A percentile compares a stretch with the other conserved stretches of the same genome.
These are phyloP conservation scores for Epinephelus awoara DNA, from an alignment of 2,797 vertebrate genomes.

Conservation along the genomic window DNA sequence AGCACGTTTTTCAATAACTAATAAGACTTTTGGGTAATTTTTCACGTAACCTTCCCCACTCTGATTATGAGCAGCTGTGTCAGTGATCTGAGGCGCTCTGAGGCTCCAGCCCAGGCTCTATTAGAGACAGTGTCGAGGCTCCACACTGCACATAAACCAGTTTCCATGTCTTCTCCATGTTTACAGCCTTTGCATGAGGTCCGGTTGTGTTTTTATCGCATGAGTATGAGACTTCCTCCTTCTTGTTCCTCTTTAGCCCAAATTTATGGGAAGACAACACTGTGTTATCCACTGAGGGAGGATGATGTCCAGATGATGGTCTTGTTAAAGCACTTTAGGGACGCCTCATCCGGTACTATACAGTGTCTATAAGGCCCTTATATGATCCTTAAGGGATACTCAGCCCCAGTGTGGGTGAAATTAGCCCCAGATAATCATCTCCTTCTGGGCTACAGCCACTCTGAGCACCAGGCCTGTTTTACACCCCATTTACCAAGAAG, in stretches of 20 bases:
- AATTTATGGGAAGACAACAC: conserved; percentile 15
- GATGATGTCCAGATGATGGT: conserved; percentile 19
- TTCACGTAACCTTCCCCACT: background rate
- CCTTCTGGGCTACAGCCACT: conserved; percentile 63
- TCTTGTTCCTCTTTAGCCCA: conserved; percentile 11
- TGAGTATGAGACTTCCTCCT: background rate
- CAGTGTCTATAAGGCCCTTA: conserved; percentile 43
- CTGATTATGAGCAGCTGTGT: background rate
- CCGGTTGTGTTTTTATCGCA: background rate
- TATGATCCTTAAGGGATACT: conserved; percentile 63
- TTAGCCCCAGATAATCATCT: conserved; percentile 78
- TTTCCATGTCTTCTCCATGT: conserved; percentile 21
- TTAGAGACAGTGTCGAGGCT: background rate
- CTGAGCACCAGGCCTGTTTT: conserved; percentile 63
- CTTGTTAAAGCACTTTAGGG: conserved; percentile 42
- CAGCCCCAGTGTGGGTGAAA: conserved; percentile 63
- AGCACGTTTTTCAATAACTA: background rate
- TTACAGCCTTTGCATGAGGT: conserved; percentile 19
- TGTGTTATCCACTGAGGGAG: conserved; percentile 2
- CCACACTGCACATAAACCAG: conserved; percentile 1
- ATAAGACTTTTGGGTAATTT: background rate
- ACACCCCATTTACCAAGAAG: conserved; percentile 68
- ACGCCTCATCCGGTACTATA: conserved; percentile 39
- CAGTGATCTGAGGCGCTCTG: conserved; percentile 11
- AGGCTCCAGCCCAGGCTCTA: background rate